phyloP scores from a whole-genome alignment of 2,113 vertebrate genomes.

The Panthera tigris region DNA sequence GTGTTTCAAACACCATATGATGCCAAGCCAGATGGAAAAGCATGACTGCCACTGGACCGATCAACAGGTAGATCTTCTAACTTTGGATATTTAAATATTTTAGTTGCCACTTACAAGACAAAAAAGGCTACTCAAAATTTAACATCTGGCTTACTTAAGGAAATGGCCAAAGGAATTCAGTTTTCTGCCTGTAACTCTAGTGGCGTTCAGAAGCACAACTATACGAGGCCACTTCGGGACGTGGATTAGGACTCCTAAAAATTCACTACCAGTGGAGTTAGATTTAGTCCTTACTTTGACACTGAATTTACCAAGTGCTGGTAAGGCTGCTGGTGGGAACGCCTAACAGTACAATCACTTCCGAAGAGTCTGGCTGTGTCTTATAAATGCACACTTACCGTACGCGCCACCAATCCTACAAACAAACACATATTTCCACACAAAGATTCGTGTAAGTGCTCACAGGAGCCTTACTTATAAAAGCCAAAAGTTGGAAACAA shows the following conservation, averaged over 20 bases:
- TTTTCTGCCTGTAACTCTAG: neutral
- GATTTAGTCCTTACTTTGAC: neutral
- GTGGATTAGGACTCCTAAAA: neutral
- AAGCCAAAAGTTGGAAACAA: neutral
- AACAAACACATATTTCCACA: neutral
- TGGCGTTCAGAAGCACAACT: neutral
- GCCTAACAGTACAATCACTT: neutral
- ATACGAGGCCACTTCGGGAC: neutral
- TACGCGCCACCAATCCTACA: neutral
- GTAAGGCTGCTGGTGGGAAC: neutral
- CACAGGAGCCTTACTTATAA: neutral
- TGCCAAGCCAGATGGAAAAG: neutral
- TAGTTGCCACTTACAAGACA: neutral
- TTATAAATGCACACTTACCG: neutral
- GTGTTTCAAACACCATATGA: neutral
- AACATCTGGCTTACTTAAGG: neutral
- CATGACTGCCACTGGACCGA: neutral
- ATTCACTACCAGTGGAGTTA: neutral
- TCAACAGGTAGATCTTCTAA: neutral
- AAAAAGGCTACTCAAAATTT: neutral
- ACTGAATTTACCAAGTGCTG: neutral
- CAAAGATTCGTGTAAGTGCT: neutral
- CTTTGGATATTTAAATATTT: neutral
- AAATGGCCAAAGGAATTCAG: neutral
- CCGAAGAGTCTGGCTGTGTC: neutral